Conservation (phyloP, 2,888 invertebrate species). For the Eledone cirrhosa region DNA sequence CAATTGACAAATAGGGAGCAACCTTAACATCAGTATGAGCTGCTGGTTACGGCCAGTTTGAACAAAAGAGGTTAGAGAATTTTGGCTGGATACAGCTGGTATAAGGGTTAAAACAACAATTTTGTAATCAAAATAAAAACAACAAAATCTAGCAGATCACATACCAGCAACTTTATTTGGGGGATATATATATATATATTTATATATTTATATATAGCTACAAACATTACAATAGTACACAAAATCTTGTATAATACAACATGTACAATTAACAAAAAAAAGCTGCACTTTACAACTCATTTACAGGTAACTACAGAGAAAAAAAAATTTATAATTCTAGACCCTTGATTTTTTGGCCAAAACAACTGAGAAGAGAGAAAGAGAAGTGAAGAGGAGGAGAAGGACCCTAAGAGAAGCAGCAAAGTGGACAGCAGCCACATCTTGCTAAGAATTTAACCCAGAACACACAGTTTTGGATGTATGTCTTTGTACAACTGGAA, state of each 20-base stretch:
- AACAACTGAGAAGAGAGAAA: slow-evolving; percentile 24
- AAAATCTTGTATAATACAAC: slow-evolving; percentile 24
- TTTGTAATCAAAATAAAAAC: background rate
- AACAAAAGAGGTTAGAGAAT: too few relatives aligned
- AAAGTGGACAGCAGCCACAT: background rate
- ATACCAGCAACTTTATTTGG: slow-evolving; percentile 30
- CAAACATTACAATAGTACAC: slow-evolving; percentile 22
- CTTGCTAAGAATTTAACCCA: slow-evolving; percentile 16
- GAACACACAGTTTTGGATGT: background rate
- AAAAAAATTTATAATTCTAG: slow-evolving; percentile 1
- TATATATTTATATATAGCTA: slow-evolving; percentile 16
- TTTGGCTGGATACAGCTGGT: too few relatives aligned
- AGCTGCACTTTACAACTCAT: slow-evolving; percentile 30
- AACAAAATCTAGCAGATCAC: slow-evolving; percentile 14
- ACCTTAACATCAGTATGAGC: too few relatives aligned
- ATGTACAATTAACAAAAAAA: slow-evolving; percentile 32
- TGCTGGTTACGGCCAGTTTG: too few relatives aligned
- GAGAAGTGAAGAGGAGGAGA: background rate
- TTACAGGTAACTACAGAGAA: slow-evolving; percentile 10
- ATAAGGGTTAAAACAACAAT: background rate
- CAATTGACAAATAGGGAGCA: too few relatives aligned
- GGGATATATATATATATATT: slow-evolving; percentile 6
- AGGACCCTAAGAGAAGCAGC: too few relatives aligned
- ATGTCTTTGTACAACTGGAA: slow-evolving; percentile 25
- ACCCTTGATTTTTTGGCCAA: slow-evolving; percentile 28